Base-by-base conservation (phyloP, 37 sponge, comb jelly and placozoan species). In the Hexactinellida sp. region DNA sequence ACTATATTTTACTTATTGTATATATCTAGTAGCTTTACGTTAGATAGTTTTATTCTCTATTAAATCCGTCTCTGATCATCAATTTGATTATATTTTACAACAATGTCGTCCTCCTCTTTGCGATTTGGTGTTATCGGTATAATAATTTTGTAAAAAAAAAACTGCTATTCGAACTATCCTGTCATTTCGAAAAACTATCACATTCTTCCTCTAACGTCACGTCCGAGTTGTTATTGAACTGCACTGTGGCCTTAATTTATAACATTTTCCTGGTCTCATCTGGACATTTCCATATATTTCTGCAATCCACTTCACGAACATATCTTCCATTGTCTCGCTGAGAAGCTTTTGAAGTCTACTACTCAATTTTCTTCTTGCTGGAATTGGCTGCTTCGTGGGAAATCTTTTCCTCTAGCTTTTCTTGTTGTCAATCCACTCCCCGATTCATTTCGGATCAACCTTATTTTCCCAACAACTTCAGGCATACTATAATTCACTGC, bases 121-220 rank as follows among this genome's bases (percentile, higher is more conserved):
- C 37, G 28, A 38, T 39, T 0, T 84, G 39, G 24, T 85, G 36
- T 82, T 88, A 35, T 41, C 89, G 37, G 10, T 32, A 0, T 39
- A 88, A 71, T 36, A 88, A 88, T 23, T 63, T 88, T 38, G n/a
- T n/a, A n/a, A n/a, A n/a, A n/a, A 38, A 82, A 10, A 82, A 5
- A 85, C 89, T 84, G 0, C 85, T 85, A 24, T 82, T 37, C 23
- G 54, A 36, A 13, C 47, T 82, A 39, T 36, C 35, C n/a, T n/a
- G n/a, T n/a, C n/a, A n/a, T n/a, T n/a, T n/a, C n/a, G n/a, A n/a
- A n/a, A 84, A 84, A 23, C 19, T 32, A 7, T 63, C 76, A 21
- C 13, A 7, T 63, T 63, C 76, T 10, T 23, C 76, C 3, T 3
- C 76, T n/a, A n/a, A n/a, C n/a, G n/a, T n/a, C n/a, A n/a, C n/a